Conservation (phyloP, 2,888 invertebrate genomes). For the Philopedon plagiatum region DNA sequence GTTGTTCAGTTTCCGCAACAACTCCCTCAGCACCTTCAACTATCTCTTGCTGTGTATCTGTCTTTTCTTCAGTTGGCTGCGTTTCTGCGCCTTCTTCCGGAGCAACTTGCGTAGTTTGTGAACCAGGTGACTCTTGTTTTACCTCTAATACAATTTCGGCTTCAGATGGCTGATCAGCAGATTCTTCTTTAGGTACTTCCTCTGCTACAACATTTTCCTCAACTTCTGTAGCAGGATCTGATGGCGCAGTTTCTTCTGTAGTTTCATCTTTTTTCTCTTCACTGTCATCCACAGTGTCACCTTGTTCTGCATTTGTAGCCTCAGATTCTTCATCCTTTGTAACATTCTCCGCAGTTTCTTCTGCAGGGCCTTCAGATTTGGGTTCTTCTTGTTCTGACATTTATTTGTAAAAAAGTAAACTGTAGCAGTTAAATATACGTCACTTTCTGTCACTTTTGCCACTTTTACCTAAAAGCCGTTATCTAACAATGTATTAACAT, state of each 20-base stretch:
- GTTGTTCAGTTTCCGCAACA: background rate
- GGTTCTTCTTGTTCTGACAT: slow-evolving; percentile 6
- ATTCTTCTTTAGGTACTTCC: background rate
- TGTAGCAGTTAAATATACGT: background rate
- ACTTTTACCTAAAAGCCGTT: too few species aligned
- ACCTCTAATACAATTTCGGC: too few species aligned
- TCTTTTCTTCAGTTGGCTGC: background rate
- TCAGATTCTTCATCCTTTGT: background rate
- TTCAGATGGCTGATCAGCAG: background rate
- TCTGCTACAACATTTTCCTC: background rate
- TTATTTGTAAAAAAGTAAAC: background rate
- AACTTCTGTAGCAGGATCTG: background rate
- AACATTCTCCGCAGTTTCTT: background rate
- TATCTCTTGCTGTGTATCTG: background rate
- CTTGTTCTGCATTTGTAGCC: background rate
- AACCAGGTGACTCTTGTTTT: too few species aligned
- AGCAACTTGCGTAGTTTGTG: background rate
- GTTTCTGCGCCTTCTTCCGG: background rate
- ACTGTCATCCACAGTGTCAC: background rate
- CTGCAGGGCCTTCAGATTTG: background rate
- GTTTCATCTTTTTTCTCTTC: background rate
- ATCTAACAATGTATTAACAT: too few species aligned
- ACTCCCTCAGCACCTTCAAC: background rate
- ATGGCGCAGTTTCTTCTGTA: background rate
- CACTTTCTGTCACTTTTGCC: background rate